A percentile compares a stretch with the other conserved stretches of the same genome.
These are phyloP conservation scores for Siniperca knerii DNA, from an alignment of 2,113 vertebrate species.

Conservation along the genomic window DNA sequence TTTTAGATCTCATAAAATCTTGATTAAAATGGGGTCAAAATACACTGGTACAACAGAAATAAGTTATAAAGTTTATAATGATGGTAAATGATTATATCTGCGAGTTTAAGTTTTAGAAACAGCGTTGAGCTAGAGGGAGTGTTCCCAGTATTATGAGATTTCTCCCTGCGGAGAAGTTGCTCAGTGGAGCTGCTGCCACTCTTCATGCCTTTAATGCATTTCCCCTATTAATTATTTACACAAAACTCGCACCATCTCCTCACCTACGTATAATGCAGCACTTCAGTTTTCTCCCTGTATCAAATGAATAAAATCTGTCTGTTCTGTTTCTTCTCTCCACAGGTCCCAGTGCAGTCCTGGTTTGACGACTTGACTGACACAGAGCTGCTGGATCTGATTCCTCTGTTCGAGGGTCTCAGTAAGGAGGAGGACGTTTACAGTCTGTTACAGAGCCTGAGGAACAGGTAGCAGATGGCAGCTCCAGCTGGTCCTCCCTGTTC, in stretches of 20 bases:
- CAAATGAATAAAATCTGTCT: conserved; percentile 13
- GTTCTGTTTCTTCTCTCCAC: conserved; percentile 7
- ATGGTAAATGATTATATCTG: conserved; percentile 23
- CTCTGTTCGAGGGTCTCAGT: conserved; percentile 96
- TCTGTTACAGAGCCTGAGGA: conserved; percentile 92
- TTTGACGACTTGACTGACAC: conserved; percentile 98
- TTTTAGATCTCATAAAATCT: neutral
- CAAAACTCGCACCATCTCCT: conserved; percentile 41
- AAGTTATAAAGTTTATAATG: conserved; percentile 8
- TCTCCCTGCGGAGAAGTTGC: conserved; percentile 31
- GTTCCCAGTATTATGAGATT: conserved; percentile 43
- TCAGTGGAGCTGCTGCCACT: conserved; percentile 50
- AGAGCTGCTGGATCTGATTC: conserved; percentile 97
- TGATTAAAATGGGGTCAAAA: neutral
- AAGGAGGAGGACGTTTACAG: conserved; percentile 94
- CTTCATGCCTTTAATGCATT: conserved; percentile 62
- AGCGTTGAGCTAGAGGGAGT: conserved; percentile 27
- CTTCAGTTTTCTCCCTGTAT: conserved; percentile 34
- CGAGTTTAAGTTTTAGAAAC: conserved; percentile 18
- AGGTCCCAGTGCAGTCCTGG: conserved; percentile 99
- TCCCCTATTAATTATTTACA: conserved; percentile 72
- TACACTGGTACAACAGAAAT: neutral
- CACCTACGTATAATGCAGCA: conserved; percentile 47
- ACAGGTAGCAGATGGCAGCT: conserved; percentile 90
- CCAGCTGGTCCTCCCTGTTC: conserved; percentile 25